phyloP scores from a whole-genome alignment of 2,888 invertebrate species.

The Ashinkailepas kermadecensis region DNA sequence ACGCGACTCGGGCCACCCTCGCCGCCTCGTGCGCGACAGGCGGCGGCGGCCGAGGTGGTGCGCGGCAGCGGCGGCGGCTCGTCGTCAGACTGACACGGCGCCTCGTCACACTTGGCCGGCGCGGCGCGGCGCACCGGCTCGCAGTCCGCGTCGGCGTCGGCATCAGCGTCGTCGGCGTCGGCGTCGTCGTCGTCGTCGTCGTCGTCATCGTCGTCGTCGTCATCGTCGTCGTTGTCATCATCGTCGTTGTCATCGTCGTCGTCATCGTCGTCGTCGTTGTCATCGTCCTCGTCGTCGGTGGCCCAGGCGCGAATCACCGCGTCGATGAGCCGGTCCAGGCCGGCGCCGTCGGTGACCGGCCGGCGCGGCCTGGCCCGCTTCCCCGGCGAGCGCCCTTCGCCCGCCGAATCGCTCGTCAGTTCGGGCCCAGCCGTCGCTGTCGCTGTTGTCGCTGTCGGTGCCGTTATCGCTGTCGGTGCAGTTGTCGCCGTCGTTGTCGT shows the following conservation, averaged over 20 bases:
- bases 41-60: not conserved
- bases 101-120: not conserved
- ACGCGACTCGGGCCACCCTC: not conserved
- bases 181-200: not conserved
- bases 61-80: not conserved
- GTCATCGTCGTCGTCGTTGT: not conserved
- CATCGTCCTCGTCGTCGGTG: not conserved
- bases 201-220: not conserved
- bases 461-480: no score
- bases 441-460: no score
- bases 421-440: not conserved
- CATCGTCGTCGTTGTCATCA: not conserved
- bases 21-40: not conserved
- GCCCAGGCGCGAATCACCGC: not conserved
- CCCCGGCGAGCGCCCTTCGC: not conserved
- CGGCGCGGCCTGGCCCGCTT: not conserved
- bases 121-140: not conserved
- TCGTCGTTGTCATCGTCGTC: not conserved
- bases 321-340: not conserved
- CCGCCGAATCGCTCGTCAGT: not conserved
- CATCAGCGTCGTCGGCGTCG: not conserved
- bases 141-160: not conserved
- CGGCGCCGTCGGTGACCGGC: not conserved
- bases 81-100: not conserved
- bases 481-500: no score